Conservation (phyloP, 1,140 invertebrate species). For the Drosophila kohkoa region DNA sequence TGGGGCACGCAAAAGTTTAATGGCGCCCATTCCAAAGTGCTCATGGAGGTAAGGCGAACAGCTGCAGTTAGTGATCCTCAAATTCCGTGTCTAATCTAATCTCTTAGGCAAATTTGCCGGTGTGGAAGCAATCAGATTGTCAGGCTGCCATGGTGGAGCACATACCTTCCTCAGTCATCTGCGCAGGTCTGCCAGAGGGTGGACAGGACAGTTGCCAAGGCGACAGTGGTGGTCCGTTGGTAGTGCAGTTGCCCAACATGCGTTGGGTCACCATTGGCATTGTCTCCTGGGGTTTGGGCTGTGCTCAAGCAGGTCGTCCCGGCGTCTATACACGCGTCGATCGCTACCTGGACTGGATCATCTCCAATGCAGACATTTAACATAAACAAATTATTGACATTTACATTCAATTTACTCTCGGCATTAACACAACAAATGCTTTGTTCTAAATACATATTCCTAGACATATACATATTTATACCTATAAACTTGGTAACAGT, state of each 20-base stretch:
- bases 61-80: neutral
- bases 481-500: conserved; percentile 51
- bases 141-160: conserved; percentile 87
- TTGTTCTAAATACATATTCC: conserved; percentile 63
- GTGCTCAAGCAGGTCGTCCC: conserved; percentile 88
- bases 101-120: conserved; percentile 88
- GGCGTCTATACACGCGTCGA: conserved; percentile 91
- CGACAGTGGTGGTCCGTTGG: conserved; percentile 94
- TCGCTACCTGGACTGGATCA: conserved; percentile 90
- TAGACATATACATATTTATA: conserved; percentile 30
- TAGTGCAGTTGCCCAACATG: conserved; percentile 88
- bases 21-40: conserved; percentile 88
- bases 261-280: conserved; percentile 92
- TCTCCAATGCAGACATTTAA: conserved; percentile 86
- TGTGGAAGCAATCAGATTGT: conserved; percentile 92
- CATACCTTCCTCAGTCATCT: conserved; percentile 88
- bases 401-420: conserved; percentile 63
- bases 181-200: conserved; percentile 90
- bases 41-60: conserved; percentile 89
- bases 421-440: conserved; percentile 69
- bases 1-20: conserved; percentile 91
- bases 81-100: neutral
- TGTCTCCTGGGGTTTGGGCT: conserved; percentile 92
- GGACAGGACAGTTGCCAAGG: conserved; percentile 93
- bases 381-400: conserved; percentile 13